Evolutionary conservation across 2,888 invertebrate genomes (phyloP).

Genomic region (Serripes groenlandicus): DNA sequence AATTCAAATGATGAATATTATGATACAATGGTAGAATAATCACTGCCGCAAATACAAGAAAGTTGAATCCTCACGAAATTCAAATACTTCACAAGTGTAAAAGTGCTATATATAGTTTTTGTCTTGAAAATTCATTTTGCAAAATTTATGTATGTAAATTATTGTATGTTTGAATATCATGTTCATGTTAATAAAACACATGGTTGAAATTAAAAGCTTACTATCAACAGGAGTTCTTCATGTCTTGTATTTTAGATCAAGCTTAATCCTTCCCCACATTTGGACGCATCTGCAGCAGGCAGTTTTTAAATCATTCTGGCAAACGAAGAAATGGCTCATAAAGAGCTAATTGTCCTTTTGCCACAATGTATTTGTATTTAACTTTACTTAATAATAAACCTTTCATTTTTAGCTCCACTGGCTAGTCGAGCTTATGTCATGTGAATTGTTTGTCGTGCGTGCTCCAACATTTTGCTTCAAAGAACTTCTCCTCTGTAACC

Average conservation of each 20-base stretch:
- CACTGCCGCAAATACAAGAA: too few relatives aligned
- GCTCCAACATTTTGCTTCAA: too few relatives aligned
- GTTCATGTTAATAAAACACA: conserved; percentile 22
- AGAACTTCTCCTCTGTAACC: too few relatives aligned
- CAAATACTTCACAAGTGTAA: neutral
- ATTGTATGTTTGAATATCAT: conserved; percentile 23
- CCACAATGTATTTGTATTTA: neutral
- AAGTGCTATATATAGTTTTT: conserved; percentile 9
- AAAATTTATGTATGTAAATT: conserved; percentile 16
- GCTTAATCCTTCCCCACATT: neutral
- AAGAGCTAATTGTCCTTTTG: neutral
- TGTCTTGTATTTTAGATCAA: neutral
- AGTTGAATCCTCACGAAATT: too few relatives aligned
- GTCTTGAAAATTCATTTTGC: neutral
- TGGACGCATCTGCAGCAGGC: neutral
- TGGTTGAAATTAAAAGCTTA: conserved; percentile 22
- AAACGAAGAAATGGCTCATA: conserved; percentile 5
- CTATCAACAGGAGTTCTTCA: neutral
- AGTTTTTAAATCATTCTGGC: neutral
- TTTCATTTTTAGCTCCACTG: too few relatives aligned
- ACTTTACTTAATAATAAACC: too few relatives aligned
- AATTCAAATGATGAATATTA: too few relatives aligned
- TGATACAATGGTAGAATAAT: too few relatives aligned
- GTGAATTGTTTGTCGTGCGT: too few relatives aligned
- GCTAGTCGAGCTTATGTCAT: too few relatives aligned